Evolutionary conservation across 2,888 invertebrate species (phyloP).

Genomic region (Epistrophe grossulariae): DNA sequence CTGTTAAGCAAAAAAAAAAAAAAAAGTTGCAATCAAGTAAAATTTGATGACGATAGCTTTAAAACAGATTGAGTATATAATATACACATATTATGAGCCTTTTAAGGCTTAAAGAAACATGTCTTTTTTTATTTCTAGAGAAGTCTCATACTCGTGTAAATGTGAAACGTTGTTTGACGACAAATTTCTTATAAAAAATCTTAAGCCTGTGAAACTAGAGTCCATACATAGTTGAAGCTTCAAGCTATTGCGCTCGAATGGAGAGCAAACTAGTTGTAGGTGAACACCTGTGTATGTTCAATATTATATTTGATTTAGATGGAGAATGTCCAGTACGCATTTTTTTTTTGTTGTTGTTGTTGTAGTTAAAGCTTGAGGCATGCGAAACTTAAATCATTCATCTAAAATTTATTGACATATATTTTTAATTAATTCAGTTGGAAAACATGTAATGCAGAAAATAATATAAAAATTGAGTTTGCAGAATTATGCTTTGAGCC

Average conservation of each 20-base stretch:
- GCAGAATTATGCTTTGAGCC: background rate
- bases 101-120: slow-evolving; percentile 39
- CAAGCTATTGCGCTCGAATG: slow-evolving; percentile 22
- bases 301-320: slow-evolving; percentile 5
- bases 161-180: slow-evolving; percentile 46
- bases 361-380: background rate
- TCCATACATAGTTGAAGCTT: slow-evolving; percentile 1
- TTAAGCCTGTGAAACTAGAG: slow-evolving; percentile 28
- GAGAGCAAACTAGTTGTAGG: slow-evolving; percentile 40
- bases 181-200: background rate
- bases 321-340: slow-evolving; percentile 21
- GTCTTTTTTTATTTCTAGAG: slow-evolving; percentile 10
- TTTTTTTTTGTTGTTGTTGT: background rate
- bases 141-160: background rate
- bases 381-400: background rate
- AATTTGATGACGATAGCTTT: slow-evolving; percentile 9
- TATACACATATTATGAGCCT: background rate
- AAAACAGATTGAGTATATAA: background rate
- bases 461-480: background rate
- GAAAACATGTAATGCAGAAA: background rate
- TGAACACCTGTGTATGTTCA: slow-evolving; percentile 29
- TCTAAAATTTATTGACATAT: slow-evolving; percentile 18
- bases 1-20: background rate
- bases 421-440: background rate
- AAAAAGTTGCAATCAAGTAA: slow-evolving; percentile 1